Conservation (phyloP, 2,113 vertebrate species). For the Muntiacus muntjak region DNA sequence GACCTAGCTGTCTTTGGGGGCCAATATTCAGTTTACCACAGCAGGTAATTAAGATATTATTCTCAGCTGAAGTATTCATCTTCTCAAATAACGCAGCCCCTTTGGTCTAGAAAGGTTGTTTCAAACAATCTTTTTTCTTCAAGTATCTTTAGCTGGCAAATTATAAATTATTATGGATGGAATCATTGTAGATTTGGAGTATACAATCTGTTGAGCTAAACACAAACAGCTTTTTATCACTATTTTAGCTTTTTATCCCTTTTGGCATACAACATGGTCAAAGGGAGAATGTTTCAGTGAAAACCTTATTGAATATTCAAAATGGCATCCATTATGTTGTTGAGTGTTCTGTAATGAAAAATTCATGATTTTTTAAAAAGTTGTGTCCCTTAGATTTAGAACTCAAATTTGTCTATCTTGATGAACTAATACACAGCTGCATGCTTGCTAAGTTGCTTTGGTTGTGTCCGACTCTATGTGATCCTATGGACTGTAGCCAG, state of each 20-base stretch:
- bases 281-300: not conserved
- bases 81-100: not conserved
- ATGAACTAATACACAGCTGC: conserved; percentile 7
- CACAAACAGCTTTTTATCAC: not conserved
- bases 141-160: not conserved
- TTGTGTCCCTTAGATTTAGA: not conserved
- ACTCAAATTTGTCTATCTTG: not conserved
- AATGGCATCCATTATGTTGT: not conserved
- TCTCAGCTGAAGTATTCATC: not conserved
- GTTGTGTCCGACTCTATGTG: not conserved
- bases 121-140: not conserved
- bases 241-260: not conserved
- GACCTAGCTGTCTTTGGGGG: not conserved
- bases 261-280: not conserved
- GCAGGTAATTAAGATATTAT: not conserved
- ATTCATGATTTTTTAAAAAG: not conserved
- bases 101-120: not conserved
- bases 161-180: not conserved
- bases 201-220: not conserved
- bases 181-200: not conserved
- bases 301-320: not conserved
- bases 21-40: not conserved
- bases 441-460: not conserved
- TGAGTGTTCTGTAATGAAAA: not conserved
- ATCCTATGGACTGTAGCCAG: not conserved